Base-by-base conservation (phyloP, 2,113 vertebrate genomes). In the Anarhynchus alexandrinus region DNA sequence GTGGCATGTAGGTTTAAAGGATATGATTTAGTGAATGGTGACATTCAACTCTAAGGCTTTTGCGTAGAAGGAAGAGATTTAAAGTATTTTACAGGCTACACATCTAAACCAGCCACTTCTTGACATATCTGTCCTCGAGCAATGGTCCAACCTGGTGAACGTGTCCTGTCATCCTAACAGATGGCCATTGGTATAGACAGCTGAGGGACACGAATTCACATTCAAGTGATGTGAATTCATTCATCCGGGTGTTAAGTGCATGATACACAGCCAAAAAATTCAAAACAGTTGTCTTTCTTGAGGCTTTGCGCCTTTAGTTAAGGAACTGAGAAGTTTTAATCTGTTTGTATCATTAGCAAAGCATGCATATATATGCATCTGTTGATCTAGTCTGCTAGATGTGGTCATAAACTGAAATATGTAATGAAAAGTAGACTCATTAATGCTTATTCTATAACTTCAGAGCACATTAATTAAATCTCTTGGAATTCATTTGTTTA, bases 71-170 rank as follows among this genome's bases (percentile, higher is more conserved):
- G 21, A 66, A 73, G 58, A 80, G 40, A 61, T 95, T 71, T 69
- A 62, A 88, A 94, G 36, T 54, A 38, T 92, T 96, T 86, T 86
- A 32, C 66, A 86, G 38, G 26, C 49, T 83, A 52, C 29, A 18
- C 18, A 62, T 72, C 42, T 82, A 65, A 91, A 87, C 47, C 54
- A 93, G 59, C 18, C 54, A 55, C 25, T 86, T 82, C 76, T 81
- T 96, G 72, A 76, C 78, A 43, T 67, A n/a, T 83, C 40, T 90
- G 42, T 86, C 93, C 65, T 85, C 66, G 66, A 95, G 86, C 49
- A 89, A 70, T 17, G 26, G 61, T 62, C 92, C 73, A 91, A n/a
- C 58, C 73, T 72, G 82, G 72, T 72, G 77, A 91, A 64, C 1
- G 1, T 64, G 38, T 59, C n/a, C 43, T 92, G 65, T 57, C 34